Percentiles rank a stretch among this genome's conserved stretches.
Evolutionary conservation across 2,797 vertebrate genomes (phyloP).

Genomic region (Sitta carolinensis): DNA sequence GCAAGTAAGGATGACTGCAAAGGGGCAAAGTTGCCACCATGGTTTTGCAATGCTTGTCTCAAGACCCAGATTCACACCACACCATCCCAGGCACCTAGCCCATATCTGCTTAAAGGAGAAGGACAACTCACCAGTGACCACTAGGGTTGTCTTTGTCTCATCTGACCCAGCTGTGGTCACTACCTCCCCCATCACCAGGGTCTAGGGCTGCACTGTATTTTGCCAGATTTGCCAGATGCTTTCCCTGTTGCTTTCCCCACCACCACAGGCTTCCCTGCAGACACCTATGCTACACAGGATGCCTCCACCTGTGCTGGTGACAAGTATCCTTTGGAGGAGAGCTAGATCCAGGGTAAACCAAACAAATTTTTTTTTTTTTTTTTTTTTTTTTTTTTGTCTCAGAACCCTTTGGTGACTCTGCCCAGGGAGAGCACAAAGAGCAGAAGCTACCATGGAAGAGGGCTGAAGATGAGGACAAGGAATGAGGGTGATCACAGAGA

Average conservation of each 20-base stretch:
- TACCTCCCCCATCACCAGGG: background rate
- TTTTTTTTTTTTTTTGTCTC: background rate
- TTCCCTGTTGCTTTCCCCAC: background rate
- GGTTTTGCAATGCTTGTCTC: background rate
- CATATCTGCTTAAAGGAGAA: background rate
- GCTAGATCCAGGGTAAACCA: background rate
- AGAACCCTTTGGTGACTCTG: background rate
- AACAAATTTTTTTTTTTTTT: background rate
- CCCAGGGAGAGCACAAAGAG: background rate
- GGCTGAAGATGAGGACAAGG: background rate
- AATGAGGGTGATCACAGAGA: background rate
- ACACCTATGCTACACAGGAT: too few relatives aligned
- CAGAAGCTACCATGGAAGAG: background rate
- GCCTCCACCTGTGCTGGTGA: background rate
- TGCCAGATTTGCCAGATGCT: background rate
- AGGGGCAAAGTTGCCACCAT: background rate
- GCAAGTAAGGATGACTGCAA: background rate
- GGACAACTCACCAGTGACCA: background rate
- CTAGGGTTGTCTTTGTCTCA: background rate
- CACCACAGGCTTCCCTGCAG: background rate
- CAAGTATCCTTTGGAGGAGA: background rate
- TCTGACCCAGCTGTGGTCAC: background rate
- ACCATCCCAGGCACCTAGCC: background rate
- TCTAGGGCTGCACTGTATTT: background rate
- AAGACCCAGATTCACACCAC: background rate